These are phyloP conservation scores for Sesia bembeciformis DNA, from an alignment of 2,888 invertebrate genomes.

Conservation along the genomic window DNA sequence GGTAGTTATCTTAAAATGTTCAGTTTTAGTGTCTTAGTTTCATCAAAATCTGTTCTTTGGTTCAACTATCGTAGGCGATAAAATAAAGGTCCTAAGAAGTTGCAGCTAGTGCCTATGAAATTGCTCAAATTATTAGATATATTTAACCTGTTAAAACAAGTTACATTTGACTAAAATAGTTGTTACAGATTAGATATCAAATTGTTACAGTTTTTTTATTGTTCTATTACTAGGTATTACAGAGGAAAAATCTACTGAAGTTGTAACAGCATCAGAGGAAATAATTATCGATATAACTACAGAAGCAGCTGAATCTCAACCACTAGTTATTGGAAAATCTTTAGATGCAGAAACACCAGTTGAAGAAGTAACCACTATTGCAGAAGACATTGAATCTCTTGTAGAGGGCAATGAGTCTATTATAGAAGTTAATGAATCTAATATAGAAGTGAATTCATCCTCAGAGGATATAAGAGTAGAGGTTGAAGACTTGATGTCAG, in stretches of 20 bases:
- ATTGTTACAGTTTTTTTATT: not conserved
- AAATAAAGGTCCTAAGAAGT: no score
- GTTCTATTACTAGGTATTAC: not conserved
- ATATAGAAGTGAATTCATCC: constrained; percentile 7
- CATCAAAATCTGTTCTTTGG: no score
- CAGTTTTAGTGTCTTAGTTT: no score
- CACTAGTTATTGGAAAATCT: constrained; percentile 5
- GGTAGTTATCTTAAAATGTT: no score
- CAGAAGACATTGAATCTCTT: not conserved
- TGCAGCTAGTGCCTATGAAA: no score
- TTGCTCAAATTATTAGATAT: no score
- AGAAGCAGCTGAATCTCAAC: constrained; percentile 1
- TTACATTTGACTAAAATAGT: no score
- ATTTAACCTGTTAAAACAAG: no score
- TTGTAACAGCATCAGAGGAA: constrained; percentile 7
- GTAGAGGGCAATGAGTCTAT: constrained; percentile 4
- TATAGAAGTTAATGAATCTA: constrained; percentile 4
- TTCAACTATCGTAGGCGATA: no score
- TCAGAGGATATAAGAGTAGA: constrained; percentile 3
- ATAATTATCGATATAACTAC: constrained; percentile 9
- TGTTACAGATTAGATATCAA: no score
- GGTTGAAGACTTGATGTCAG: constrained; percentile 8
- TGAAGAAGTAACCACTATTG: constrained; percentile 3
- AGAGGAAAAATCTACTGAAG: constrained; percentile 5
- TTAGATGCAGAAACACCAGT: constrained; percentile 7